Conservation (phyloP, 2,113 vertebrate species). For the Rana temporaria region DNA sequence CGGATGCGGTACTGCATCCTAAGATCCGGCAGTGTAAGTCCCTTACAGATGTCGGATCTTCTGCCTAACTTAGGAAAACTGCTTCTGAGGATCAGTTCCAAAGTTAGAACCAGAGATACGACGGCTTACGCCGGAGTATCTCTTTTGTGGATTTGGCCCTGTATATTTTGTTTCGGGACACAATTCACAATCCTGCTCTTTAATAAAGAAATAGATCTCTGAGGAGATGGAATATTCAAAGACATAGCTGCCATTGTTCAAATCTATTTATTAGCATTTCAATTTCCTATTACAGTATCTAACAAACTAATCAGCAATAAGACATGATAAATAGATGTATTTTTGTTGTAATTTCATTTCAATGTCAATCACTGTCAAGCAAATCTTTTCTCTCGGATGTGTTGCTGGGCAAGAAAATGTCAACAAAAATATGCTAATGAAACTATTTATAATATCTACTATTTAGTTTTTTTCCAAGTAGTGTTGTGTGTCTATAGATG, state of each 20-base stretch:
- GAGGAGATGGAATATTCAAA: constrained; percentile 16
- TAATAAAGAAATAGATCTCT: constrained; percentile 1
- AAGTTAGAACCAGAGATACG: no score
- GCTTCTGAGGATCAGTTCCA: no score
- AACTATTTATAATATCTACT: background rate
- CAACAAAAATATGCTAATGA: background rate
- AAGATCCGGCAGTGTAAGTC: no score
- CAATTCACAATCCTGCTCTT: background rate
- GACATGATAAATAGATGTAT: constrained; percentile 43
- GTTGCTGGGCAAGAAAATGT: background rate
- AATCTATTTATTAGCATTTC: constrained; percentile 39
- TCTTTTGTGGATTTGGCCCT: no score
- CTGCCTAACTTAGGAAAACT: no score
- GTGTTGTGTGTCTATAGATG: no score
- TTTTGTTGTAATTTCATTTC: constrained; percentile 36
- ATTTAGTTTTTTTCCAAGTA: background rate
- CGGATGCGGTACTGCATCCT: no score
- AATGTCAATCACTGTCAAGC: constrained; percentile 28
- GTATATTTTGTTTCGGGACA: background rate
- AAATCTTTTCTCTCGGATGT: background rate
- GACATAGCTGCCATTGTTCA: constrained; percentile 24
- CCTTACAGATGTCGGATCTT: no score
- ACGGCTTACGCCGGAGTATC: no score
- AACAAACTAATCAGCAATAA: constrained; percentile 22
- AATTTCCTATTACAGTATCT: constrained; percentile 51